These are phyloP conservation scores for Chionomys nivalis DNA, from an alignment of 2,113 vertebrate genomes.

Conservation along the genomic window DNA sequence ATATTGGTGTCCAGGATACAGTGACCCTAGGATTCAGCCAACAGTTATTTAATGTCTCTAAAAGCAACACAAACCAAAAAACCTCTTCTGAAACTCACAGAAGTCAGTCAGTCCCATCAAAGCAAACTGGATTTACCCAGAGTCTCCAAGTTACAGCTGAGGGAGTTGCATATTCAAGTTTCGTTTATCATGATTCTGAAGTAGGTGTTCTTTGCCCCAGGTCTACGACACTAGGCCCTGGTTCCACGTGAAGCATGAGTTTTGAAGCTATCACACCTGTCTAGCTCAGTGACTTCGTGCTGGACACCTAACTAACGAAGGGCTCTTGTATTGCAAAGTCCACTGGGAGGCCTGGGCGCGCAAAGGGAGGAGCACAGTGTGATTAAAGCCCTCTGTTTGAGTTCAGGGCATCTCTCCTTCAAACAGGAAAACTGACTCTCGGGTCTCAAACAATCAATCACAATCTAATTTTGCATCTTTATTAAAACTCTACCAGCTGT, in stretches of 20 bases:
- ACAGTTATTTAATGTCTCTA: not conserved
- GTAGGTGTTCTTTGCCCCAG: not conserved
- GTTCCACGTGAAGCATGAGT: not conserved
- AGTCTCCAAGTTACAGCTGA: not conserved
- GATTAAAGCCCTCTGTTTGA: not conserved
- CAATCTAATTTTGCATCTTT: slow-evolving; percentile 15
- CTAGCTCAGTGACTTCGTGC: not conserved
- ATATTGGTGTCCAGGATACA: not conserved
- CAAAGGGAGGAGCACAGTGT: accelerated
- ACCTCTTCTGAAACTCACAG: not conserved
- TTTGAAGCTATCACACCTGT: not conserved
- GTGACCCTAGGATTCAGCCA: not conserved
- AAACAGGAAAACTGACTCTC: not conserved
- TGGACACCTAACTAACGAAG: not conserved
- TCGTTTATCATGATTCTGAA: not conserved
- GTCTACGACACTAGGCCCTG: not conserved
- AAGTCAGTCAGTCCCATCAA: not conserved
- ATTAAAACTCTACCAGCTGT: not conserved
- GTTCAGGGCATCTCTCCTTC: not conserved
- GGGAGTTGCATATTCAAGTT: not conserved
- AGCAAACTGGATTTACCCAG: not conserved
- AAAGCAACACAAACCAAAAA: not conserved
- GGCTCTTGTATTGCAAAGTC: not conserved
- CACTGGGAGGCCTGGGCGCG: accelerated
- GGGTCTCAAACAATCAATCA: not conserved